Evolutionary conservation across 2,797 vertebrate species (phyloP), one percentile per base, ranked within the genome.

Genomic region (Tenualosa thibaudeaui): DNA sequence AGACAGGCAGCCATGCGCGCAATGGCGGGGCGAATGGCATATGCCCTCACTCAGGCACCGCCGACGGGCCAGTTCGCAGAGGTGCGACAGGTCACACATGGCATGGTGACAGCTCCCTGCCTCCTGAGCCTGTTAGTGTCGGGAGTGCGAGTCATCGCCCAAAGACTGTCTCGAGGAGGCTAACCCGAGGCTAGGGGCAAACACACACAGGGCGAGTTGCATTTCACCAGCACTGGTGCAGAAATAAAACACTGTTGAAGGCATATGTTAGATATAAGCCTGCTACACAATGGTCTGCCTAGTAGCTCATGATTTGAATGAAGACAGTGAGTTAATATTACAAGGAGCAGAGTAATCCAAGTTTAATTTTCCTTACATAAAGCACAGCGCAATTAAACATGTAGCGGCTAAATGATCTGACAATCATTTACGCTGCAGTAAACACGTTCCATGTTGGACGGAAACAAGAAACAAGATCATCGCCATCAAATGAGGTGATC

Each of bases 31-130:
- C 50, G 78, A 86, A 65, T 83, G 85, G 85, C 85, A 85, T 84
- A 87, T 87, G 89, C 81, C 85, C 56, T 19, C 71, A 78, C 71
- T 78, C 71, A 68, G 82, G 53, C 84, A 85, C 85, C 82, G 86
- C 81, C 40, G 43, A 78, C 15, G 19, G 78, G 86, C 84, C 84
- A 65, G 54, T 68, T 81, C 62, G 65, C 49, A 56, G 62, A 54
- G 81, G 86, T 81, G 83, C 85, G 56, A 82, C 10, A n/a, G 86
- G 84, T 85, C 84, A 81, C 51, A 31, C 31, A 13, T 24, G 50
- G 46, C 81, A 51, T 83, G 84, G 85, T 85, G 81, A 86, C 84
- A 85, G 83, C 81, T 83, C 83, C 84, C 81, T 71, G 24, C 37
- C 81, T 85, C 68, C 46, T 49, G 22, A 40, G 53, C 81, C 82